phyloP scores from a whole-genome alignment of 2,888 invertebrate genomes.

The Dicyrtomina minuta region DNA sequence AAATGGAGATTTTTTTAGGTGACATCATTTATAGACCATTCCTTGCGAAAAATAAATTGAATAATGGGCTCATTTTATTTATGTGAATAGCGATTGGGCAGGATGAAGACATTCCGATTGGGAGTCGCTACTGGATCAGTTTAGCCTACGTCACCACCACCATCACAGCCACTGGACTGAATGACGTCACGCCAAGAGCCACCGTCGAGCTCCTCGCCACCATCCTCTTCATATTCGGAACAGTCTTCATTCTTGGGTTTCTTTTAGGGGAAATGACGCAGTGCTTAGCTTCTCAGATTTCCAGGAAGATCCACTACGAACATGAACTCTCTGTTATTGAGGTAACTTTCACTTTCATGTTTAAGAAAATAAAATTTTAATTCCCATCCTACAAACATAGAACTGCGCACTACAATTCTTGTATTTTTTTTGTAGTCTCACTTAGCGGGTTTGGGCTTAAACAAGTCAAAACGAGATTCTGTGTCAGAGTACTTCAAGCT shows the following conservation, averaged over 20 bases:
- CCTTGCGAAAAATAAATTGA: background rate
- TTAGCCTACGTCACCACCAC: constrained; percentile 47
- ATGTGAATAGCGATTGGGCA: constrained; percentile 3
- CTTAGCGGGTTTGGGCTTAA: constrained; percentile 41
- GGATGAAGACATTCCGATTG: constrained; percentile 21
- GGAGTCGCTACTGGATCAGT: constrained; percentile 41
- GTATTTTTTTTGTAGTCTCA: constrained; percentile 34
- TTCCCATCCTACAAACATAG: too few species aligned
- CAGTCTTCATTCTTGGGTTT: constrained; percentile 46
- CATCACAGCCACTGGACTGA: constrained; percentile 44
- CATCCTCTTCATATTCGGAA: constrained; percentile 42
- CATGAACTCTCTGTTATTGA: constrained; percentile 47
- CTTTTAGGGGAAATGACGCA: constrained; percentile 51
- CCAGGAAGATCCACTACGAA: constrained; percentile 49
- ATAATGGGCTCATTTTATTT: background rate
- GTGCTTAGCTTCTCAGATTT: constrained; percentile 48
- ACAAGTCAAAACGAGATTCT: constrained; percentile 35
- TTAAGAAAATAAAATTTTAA: too few species aligned
- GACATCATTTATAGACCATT: background rate
- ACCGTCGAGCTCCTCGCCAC: constrained; percentile 37
- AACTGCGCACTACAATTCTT: too few species aligned
- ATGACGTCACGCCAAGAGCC: constrained; percentile 37
- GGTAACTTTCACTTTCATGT: constrained; percentile 31
- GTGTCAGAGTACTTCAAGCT: constrained; percentile 45
- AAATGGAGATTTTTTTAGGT: background rate